Evolutionary conservation across 2,888 invertebrate species (phyloP), one percentile per base, ranked within the genome.

Genomic region (Scaptomyza parva): DNA sequence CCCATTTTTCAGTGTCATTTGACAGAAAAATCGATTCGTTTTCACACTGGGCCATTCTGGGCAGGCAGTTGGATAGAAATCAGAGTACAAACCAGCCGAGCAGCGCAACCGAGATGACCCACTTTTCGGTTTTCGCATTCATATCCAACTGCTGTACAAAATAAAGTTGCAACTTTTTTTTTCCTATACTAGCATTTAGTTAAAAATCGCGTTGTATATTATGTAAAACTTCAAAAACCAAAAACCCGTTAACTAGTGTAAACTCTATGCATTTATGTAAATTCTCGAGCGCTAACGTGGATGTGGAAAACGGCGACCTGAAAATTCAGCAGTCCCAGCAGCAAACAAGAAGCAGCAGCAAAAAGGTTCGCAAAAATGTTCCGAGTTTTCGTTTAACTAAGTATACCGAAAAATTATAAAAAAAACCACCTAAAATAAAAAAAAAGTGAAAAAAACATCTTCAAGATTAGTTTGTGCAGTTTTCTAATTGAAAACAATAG

Each of bases 71-170:
- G 83, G 88, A 65, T 65, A 83, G 89, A 87, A 89, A 88, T 89
- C 88, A 89, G 87, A 81, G 89, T 89, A 88, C 86, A 80, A 88
- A 84, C 86, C 88, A 84, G 88, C 78, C 86, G 81, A 90, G 87
- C 78, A 88, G 84, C 89, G 88, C 90, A 90, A 90, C 88, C 89
- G 90, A 90, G 88, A 89, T 90, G 89, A 90, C 90, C 90, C 90
- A 90, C 81, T 89, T 90, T 89, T 89, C 83, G 89, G 89, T 90
- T 90, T 90, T 90, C 90, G 89, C 90, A 90, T 81, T 86, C 82
- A 80, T 70, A 83, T 76, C 78, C 79, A 85, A 89, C 81, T 86
- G 86, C 88, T 86, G 63, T 62, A 88, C 52, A 76, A 79, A 69
- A 86, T 70, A 74, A 73, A 68, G 50, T 65, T 70, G 57, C 62